A percentile compares a stretch with the other conserved stretches of the same genome.
Evolutionary conservation across 2,888 invertebrate species (phyloP).

Genomic region (Ectemnius continuus): DNA sequence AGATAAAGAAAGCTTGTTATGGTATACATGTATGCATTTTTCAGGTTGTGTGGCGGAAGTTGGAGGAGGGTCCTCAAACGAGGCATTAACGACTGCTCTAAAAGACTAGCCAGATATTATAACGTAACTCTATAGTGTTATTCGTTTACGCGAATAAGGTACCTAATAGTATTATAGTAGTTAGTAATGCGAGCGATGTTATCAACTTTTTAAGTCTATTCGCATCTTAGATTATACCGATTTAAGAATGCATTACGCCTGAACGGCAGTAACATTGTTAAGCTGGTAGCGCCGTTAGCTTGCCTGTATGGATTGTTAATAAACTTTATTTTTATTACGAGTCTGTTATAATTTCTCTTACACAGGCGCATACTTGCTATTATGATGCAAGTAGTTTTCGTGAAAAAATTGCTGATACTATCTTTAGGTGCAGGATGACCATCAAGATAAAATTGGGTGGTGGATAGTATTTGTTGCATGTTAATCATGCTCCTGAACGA

Average conservation of each 20-base stretch:
- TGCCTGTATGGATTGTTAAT: conserved; percentile 66
- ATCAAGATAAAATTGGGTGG: too few species aligned
- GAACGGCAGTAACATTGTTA: conserved; percentile 64
- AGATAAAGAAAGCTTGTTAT: too few species aligned
- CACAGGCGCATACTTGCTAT: too few species aligned
- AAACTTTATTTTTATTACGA: conserved; percentile 71
- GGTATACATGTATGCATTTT: conserved; percentile 51
- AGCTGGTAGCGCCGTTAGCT: conserved; percentile 63
- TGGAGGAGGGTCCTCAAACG: conserved; percentile 89
- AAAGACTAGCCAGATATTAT: conserved; percentile 14
- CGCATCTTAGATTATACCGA: conserved; percentile 44
- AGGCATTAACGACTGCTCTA: conserved; percentile 69
- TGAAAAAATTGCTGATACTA: too few species aligned
- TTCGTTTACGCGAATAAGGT: conserved; percentile 23
- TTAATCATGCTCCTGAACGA: too few species aligned
- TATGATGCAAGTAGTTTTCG: too few species aligned
- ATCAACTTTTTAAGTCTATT: conserved; percentile 55
- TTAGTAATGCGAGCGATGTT: conserved; percentile 50
- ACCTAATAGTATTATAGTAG: conserved; percentile 55
- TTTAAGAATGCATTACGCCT: conserved; percentile 49
- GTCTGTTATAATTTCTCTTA: conserved; percentile 25
- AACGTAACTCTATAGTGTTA: conserved; percentile 28
- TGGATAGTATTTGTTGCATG: too few species aligned
- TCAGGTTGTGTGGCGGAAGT: conserved; percentile 92
- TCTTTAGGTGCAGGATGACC: too few species aligned